A percentile compares a stretch with the other conserved stretches of the same genome.
These are phyloP conservation scores for Cnemophilus loriae DNA, from an alignment of 2,113 vertebrate genomes.

Conservation along the genomic window DNA sequence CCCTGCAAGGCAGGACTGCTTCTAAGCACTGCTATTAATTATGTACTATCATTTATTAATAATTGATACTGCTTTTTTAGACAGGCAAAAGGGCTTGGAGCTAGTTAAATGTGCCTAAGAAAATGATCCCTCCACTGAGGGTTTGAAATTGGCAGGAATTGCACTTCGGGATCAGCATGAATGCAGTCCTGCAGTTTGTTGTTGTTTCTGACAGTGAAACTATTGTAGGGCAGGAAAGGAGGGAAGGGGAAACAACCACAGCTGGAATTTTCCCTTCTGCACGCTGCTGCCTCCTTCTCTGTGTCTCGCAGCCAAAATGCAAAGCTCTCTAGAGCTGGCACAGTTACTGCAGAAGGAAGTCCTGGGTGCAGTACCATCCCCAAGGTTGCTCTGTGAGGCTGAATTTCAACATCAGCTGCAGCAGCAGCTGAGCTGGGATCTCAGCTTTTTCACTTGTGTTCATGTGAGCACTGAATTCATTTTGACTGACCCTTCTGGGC, in stretches of 20 bases:
- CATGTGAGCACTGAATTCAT: not conserved
- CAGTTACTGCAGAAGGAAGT: not conserved
- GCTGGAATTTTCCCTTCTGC: not conserved
- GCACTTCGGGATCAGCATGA: not conserved
- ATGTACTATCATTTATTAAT: slow-evolving; percentile 6
- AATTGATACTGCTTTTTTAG: slow-evolving; percentile 11
- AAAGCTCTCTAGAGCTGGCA: not conserved
- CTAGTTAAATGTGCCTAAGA: not conserved
- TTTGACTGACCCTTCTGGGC: not conserved
- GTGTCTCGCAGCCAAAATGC: not conserved
- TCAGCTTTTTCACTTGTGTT: not conserved
- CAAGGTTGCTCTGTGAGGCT: not conserved
- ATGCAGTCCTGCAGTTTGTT: not conserved
- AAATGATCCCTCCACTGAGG: not conserved
- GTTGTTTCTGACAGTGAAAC: not conserved
- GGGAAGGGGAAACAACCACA: not conserved
- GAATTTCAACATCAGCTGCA: not conserved
- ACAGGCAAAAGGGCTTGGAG: not conserved
- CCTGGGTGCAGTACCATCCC: not conserved
- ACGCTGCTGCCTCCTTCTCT: not conserved
- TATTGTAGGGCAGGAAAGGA: not conserved
- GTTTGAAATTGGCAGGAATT: not conserved
- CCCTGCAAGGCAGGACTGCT: not conserved
- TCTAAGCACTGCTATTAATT: not conserved
- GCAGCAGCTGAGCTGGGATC: not conserved